These are phyloP conservation scores for Megalurothrips usitatus DNA, from an alignment of 2,888 invertebrate species.

Conservation along the genomic window DNA sequence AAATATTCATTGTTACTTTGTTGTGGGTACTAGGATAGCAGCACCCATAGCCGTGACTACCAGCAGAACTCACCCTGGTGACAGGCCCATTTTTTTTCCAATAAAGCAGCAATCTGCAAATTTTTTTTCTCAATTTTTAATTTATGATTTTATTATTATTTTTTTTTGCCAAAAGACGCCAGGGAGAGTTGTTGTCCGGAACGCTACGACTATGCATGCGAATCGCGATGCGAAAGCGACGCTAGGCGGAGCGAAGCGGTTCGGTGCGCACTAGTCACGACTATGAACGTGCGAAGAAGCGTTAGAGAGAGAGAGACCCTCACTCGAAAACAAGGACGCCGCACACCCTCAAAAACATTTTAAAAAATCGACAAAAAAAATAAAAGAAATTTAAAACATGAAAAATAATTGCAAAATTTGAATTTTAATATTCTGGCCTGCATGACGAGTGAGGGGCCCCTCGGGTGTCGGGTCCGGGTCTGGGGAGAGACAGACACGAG, in stretches of 20 bases:
- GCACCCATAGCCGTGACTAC: slow-evolving; percentile 15
- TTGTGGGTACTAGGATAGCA: neutral
- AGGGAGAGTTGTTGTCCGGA: neutral
- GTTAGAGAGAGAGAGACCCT: too few relatives aligned
- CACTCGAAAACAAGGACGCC: neutral
- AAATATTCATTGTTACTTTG: too few relatives aligned
- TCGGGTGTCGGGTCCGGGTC: too few relatives aligned
- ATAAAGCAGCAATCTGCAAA: neutral
- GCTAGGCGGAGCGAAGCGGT: neutral
- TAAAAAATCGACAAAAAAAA: neutral
- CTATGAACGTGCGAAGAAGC: neutral
- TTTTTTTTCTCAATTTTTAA: neutral
- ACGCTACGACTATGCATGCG: slow-evolving; percentile 20
- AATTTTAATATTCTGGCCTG: too few relatives aligned
- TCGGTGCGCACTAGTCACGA: neutral
- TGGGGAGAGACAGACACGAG: too few relatives aligned
- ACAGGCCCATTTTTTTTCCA: neutral
- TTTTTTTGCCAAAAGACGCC: neutral
- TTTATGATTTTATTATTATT: neutral
- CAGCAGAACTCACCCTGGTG: neutral
- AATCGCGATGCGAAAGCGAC: neutral
- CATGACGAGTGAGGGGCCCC: too few relatives aligned
- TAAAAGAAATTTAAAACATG: neutral
- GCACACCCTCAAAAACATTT: neutral
- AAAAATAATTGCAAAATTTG: too few relatives aligned